These are phyloP conservation scores for Hydrolagus colliei DNA, from an alignment of 2,797 vertebrate species.

Conservation along the genomic window DNA sequence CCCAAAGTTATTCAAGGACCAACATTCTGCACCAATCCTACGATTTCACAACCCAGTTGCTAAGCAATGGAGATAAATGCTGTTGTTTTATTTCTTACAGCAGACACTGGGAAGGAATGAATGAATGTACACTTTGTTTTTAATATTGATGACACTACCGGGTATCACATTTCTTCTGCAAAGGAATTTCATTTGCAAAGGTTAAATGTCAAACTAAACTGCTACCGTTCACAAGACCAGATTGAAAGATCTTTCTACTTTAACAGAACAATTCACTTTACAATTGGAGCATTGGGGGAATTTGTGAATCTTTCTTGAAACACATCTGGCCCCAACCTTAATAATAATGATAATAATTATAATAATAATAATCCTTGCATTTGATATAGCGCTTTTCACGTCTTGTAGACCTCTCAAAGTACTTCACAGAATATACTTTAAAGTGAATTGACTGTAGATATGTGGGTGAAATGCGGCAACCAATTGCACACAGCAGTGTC, in stretches of 20 bases:
- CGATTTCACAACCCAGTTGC: not conserved
- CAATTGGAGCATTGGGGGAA: not conserved
- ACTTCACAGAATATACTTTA: no score
- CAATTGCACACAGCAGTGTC: no score
- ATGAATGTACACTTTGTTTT: not conserved
- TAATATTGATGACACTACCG: constrained; percentile 7
- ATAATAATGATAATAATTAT: not conserved
- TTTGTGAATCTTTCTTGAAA: not conserved
- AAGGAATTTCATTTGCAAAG: not conserved
- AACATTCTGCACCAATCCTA: not conserved
- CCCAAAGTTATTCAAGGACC: not conserved
- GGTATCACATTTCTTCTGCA: not conserved
- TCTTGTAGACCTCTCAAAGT: no score
- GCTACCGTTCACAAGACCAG: not conserved
- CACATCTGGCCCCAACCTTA: not conserved
- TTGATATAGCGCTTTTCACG: no score
- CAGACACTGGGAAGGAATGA: no score
- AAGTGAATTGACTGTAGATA: no score
- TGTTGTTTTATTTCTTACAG: constrained; percentile 1
- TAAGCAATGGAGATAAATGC: constrained; percentile 13
- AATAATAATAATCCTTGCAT: not conserved
- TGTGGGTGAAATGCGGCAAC: no score
- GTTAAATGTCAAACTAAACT: constrained; percentile 10
- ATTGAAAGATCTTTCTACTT: not conserved
- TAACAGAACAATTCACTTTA: not conserved